These are phyloP conservation scores for Scotopteryx bipunctaria DNA, from an alignment of 2,888 invertebrate species.

Conservation along the genomic window DNA sequence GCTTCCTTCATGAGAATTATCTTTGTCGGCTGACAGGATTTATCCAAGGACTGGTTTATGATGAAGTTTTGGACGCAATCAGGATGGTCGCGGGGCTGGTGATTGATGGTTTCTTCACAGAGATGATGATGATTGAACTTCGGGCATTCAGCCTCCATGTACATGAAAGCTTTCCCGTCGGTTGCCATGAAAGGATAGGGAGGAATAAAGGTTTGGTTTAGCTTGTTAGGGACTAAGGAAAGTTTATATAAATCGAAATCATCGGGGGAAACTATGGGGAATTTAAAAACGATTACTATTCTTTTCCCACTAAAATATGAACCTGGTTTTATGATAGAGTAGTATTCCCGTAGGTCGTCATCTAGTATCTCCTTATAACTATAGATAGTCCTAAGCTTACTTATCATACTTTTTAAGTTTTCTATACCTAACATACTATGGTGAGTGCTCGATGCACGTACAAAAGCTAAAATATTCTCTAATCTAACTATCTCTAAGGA, in stretches of 20 bases:
- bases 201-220: neutral
- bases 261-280: neutral
- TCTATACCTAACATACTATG: slow-evolving; percentile 8
- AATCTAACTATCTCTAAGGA: no score
- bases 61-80: neutral
- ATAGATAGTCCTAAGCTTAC: slow-evolving; percentile 27
- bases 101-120: neutral
- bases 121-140: no score
- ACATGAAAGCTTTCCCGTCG: slow-evolving; percentile 6
- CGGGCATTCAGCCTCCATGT: slow-evolving; percentile 2
- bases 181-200: slow-evolving; percentile 3
- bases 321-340: slow-evolving; percentile 28
- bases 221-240: neutral
- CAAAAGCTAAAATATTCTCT: no score
- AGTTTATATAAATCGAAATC: neutral
- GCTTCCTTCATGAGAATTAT: neutral
- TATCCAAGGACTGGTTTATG: neutral
- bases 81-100: neutral
- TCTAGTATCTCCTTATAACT: slow-evolving; percentile 24
- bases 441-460: slow-evolving; percentile 22
- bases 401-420: slow-evolving; percentile 20
- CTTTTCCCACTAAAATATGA: slow-evolving; percentile 2
- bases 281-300: neutral
- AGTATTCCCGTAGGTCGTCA: slow-evolving; percentile 31
- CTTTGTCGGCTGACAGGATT: neutral